Evolutionary conservation across 2,797 vertebrate species (phyloP).

Genomic region (Crax fasciolata): DNA sequence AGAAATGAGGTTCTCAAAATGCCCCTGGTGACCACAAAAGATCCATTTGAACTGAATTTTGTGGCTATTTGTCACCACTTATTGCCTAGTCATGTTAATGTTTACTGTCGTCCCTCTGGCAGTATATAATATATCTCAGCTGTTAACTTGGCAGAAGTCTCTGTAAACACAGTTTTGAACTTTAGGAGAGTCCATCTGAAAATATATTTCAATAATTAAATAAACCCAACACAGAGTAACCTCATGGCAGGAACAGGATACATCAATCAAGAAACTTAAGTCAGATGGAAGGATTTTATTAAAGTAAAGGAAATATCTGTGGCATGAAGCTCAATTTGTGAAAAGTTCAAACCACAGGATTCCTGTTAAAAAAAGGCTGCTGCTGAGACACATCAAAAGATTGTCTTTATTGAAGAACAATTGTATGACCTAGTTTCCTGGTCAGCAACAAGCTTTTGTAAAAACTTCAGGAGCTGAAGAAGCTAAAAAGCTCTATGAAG

Average conservation of each 20-base stretch:
- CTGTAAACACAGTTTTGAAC: background rate
- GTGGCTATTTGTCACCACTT: background rate
- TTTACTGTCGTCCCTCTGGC: background rate
- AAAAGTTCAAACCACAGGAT: slow-evolving; percentile 55
- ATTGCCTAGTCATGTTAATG: background rate
- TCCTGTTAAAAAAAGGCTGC: slow-evolving; percentile 60
- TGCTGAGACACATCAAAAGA: slow-evolving; percentile 77
- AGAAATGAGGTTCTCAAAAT: slow-evolving; percentile 26
- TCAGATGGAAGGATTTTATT: slow-evolving; percentile 58
- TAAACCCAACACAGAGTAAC: background rate
- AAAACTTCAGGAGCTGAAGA: slow-evolving; percentile 73
- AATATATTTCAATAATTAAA: slow-evolving; percentile 57
- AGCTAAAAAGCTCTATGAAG: slow-evolving; percentile 73
- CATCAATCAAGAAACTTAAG: slow-evolving; percentile 41
- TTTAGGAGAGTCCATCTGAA: background rate
- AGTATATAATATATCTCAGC: background rate
- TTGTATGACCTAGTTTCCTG: slow-evolving; percentile 79
- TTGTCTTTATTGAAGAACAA: slow-evolving; percentile 78
- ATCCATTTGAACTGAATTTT: background rate
- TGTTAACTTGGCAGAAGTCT: background rate
- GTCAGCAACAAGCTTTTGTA: slow-evolving; percentile 69
- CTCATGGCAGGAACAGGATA: background rate
- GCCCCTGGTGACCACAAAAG: background rate
- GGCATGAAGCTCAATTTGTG: slow-evolving; percentile 52
- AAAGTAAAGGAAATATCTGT: slow-evolving; percentile 63